Base-by-base conservation (phyloP, 35 echinoderm and acorn worm species). In the Strongylocentrotus purpuratus region DNA sequence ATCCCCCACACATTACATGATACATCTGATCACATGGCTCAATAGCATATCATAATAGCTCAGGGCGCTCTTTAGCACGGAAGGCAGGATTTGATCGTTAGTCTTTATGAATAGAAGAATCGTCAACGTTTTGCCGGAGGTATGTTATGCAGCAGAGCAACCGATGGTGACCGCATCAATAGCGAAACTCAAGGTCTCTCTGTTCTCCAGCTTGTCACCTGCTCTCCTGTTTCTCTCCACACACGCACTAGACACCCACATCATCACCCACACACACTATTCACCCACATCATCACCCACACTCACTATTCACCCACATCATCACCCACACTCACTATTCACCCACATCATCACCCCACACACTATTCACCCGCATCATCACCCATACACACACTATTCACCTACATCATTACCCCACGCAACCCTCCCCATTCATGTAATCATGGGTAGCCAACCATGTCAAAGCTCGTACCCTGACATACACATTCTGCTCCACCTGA, bases 161-260 rank as follows among this genome's bases (percentile, higher is more conserved):
- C 65, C 25, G 20, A 89, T 89, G 87, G 87, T 46, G 87, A 89
- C 87, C 33, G 65, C 65, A 78, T 78, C 65, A 78, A 78, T 78
- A 45, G 32, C 9, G 33, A 89, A 46, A 46, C 87, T 89, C 87
- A 89, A 89, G 87, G 87, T 89, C 87, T 89, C 45, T 13, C 45
- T 13, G 7, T 46, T 89, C 2, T 89, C 87, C 33, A 35, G 32
- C 45, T 33, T 33, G 87, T 89, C 87, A 89, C 87, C 87, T 78
- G 65, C 65, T 78, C 65, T 78, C 22, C 65, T 78, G 65, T 78
- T 55, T 28, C 25, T 78, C 65, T 78, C 22, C 22, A 28, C 28
- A 28, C 25, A 78, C 10, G 15, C 15, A 55, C 35, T 41, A 41
- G 10, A 11, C 65, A 78, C 65, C 65, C 65, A 78, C 65, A 78